phyloP scores from a whole-genome alignment of 2,888 invertebrate species.

The Drosophila multiciliata region DNA sequence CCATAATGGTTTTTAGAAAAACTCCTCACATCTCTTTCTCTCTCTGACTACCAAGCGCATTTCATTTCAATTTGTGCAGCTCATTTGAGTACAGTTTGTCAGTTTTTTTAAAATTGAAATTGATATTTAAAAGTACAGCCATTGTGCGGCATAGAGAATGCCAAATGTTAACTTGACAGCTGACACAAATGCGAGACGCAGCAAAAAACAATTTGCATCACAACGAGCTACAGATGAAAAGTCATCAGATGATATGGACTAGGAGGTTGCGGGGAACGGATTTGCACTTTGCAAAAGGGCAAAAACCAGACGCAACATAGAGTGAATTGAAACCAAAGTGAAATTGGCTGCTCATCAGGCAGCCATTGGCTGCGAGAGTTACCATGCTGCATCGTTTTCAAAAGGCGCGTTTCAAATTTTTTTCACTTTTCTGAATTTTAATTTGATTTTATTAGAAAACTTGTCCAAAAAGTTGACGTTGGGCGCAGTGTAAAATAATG shows the following conservation, averaged over 20 bases:
- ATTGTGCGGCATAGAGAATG: slow-evolving; percentile 44
- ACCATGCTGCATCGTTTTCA: slow-evolving; percentile 1
- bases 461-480: slow-evolving; percentile 51
- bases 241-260: not conserved
- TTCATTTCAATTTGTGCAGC: slow-evolving; percentile 46
- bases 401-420: not conserved
- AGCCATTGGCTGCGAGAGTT: slow-evolving; percentile 31
- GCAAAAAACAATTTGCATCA: slow-evolving; percentile 58
- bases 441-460: slow-evolving; percentile 67
- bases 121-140: slow-evolving; percentile 52
- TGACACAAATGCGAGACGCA: slow-evolving; percentile 48
- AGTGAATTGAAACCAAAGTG: slow-evolving; percentile 21
- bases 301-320: slow-evolving; percentile 21
- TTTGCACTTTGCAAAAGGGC: not conserved
- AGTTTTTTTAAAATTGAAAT: slow-evolving; percentile 58
- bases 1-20: not conserved
- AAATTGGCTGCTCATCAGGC: slow-evolving; percentile 49
- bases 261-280: not conserved
- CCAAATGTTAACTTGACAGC: slow-evolving; percentile 57
- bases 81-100: slow-evolving; percentile 60
- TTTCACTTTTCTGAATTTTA: slow-evolving; percentile 19
- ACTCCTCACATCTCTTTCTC: not conserved
- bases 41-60: slow-evolving; percentile 8
- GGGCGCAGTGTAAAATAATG: slow-evolving; percentile 1
- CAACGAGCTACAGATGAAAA: slow-evolving; percentile 10